Conservation (phyloP, 2,797 vertebrate species). For the Sternarchorhynchus goeldii region DNA sequence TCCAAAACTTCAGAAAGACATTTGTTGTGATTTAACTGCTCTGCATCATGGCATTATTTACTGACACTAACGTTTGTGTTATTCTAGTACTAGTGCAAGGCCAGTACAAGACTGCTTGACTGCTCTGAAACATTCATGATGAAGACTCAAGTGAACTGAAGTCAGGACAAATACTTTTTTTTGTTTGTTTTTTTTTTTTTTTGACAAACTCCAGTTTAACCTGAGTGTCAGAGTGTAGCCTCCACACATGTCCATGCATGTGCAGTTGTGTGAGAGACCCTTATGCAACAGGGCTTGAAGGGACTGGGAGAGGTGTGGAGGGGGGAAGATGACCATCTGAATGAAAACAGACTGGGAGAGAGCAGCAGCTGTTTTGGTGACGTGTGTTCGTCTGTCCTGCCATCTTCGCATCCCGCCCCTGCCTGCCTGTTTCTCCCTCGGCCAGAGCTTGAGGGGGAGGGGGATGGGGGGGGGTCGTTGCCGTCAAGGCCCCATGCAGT, state of each 20-base stretch:
- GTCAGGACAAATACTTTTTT: no score
- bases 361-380: slow-evolving; percentile 48
- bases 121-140: background rate
- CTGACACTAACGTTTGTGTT: background rate
- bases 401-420: slow-evolving; percentile 33
- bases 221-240: background rate
- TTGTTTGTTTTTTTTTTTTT: background rate
- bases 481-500: no score
- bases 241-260: slow-evolving; percentile 26
- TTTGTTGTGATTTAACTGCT: background rate
- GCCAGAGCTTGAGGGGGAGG: slow-evolving; percentile 26
- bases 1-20: background rate
- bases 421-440: slow-evolving; percentile 13
- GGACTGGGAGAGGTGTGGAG: slow-evolving; percentile 46
- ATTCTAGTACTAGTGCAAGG: background rate
- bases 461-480: no score
- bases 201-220: background rate
- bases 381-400: slow-evolving; percentile 43
- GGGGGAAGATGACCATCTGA: slow-evolving; percentile 44
- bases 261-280: background rate
- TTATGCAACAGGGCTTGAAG: slow-evolving; percentile 43
- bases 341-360: slow-evolving; percentile 51
- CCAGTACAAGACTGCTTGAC: background rate
- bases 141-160: background rate
- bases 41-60: background rate